These are phyloP conservation scores for Pangasius larnaudii DNA, from an alignment of 2,797 vertebrate species.

Conservation along the genomic window DNA sequence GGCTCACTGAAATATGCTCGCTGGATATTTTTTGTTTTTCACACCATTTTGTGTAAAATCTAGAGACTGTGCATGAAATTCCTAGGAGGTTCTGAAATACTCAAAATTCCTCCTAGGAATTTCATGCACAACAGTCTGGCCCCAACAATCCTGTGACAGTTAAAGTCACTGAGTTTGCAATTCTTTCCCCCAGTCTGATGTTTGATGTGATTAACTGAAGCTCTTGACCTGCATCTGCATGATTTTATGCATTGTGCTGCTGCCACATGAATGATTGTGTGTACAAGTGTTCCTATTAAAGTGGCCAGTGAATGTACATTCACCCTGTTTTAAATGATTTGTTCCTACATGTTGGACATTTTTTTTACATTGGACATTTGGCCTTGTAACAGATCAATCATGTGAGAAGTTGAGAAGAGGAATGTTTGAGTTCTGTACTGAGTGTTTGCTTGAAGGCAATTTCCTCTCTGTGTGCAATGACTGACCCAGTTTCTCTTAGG, in stretches of 20 bases:
- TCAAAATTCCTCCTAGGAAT: neutral
- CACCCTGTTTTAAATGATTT: neutral
- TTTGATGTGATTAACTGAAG: neutral
- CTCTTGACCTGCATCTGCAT: neutral
- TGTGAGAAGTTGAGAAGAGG: neutral
- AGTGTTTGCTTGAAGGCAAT: conserved; percentile 9
- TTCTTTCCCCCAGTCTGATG: neutral
- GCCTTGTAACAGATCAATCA: conserved; percentile 4
- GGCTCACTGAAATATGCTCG: neutral
- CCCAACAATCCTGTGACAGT: neutral
- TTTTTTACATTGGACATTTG: neutral
- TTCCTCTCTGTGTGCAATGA: conserved; percentile 25
- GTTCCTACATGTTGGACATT: neutral
- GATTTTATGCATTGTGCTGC: neutral
- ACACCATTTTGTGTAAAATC: neutral
- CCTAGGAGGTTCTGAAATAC: neutral
- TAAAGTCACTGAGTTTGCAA: neutral
- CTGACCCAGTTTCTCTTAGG: conserved; percentile 24
- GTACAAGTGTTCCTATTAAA: neutral
- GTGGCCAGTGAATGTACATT: neutral
- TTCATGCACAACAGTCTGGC: too few species aligned
- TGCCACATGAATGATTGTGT: neutral
- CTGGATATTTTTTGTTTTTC: neutral
- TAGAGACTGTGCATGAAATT: neutral
- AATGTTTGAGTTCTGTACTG: neutral